Conservation (phyloP, 2,113 vertebrate species). For the Sinocyclocheilus rhinocerous region DNA sequence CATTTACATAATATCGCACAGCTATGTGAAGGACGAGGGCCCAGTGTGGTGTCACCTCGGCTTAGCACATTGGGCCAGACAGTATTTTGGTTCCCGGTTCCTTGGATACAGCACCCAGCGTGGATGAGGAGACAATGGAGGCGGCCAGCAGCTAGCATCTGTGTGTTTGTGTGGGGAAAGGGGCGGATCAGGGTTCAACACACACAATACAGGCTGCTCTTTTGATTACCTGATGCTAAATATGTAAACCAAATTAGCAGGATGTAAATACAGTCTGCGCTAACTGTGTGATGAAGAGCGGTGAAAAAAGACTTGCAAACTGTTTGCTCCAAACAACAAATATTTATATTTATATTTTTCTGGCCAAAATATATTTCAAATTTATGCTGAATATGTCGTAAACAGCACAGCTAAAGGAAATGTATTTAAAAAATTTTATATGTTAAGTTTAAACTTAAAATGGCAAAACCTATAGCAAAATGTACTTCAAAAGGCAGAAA, state of each 20-base stretch:
- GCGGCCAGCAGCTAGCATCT: not conserved
- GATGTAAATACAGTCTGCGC: slow-evolving; percentile 45
- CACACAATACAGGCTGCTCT: slow-evolving; percentile 36
- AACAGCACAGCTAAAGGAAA: too few species aligned
- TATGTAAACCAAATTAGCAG: slow-evolving; percentile 53
- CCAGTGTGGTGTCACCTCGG: not conserved
- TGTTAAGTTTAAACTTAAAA: too few species aligned
- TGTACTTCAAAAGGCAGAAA: too few species aligned
- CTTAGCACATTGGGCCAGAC: slow-evolving; percentile 8
- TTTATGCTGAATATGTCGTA: not conserved
- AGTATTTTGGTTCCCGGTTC: not conserved
- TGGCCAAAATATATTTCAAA: not conserved
- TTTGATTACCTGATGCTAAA: slow-evolving; percentile 49
- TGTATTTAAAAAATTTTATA: too few species aligned
- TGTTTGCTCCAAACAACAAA: not conserved
- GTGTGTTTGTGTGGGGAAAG: slow-evolving; percentile 3
- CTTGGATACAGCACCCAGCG: not conserved
- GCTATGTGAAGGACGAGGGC: slow-evolving; percentile 34
- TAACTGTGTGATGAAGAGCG: slow-evolving; percentile 21
- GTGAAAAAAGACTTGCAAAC: not conserved
- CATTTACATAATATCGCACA: slow-evolving; percentile 22
- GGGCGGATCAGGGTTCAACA: slow-evolving; percentile 30
- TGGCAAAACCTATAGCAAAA: too few species aligned
- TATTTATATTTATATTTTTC: not conserved
- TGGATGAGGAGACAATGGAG: slow-evolving; percentile 3